Conservation (phyloP, 2,888 invertebrate genomes). For the Onthophagus sagittarius region DNA sequence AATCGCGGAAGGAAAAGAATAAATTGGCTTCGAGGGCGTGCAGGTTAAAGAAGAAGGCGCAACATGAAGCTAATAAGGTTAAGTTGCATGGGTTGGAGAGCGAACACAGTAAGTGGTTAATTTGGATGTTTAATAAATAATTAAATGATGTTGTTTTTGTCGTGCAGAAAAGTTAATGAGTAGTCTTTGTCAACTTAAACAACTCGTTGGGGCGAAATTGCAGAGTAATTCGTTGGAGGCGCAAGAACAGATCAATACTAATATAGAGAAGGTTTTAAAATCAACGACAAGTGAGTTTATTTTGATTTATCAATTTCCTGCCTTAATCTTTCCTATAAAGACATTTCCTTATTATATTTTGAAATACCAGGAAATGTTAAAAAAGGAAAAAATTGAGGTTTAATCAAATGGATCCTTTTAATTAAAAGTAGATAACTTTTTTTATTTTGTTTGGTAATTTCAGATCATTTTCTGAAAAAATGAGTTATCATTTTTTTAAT, state of each 20-base stretch:
- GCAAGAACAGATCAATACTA: conserved; percentile 62
- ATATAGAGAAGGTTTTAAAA: conserved; percentile 67
- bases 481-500: too few species aligned
- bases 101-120: conserved; percentile 82
- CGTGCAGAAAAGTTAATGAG: conserved; percentile 71
- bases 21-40: conserved; percentile 96
- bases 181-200: conserved; percentile 74
- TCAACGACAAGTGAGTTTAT: conserved; percentile 65
- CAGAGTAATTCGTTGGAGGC: conserved; percentile 55
- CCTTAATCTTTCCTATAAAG: too few species aligned
- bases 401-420: too few species aligned
- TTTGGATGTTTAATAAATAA: neutral
- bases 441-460: too few species aligned
- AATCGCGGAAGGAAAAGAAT: conserved; percentile 96
- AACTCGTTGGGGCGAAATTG: conserved; percentile 65
- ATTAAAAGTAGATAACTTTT: too few species aligned
- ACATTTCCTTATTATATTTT: too few species aligned
- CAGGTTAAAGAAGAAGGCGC: conserved; percentile 96
- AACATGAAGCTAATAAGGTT: conserved; percentile 97
- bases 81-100: conserved; percentile 89
- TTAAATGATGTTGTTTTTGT: conserved; percentile 14
- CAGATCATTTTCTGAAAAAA: too few species aligned
- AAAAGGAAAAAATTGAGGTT: too few species aligned
- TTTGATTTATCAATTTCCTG: neutral
- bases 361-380: too few species aligned